These are phyloP conservation scores for Epirrhoe tristata DNA, from an alignment of 2,888 invertebrate species.

Conservation along the genomic window DNA sequence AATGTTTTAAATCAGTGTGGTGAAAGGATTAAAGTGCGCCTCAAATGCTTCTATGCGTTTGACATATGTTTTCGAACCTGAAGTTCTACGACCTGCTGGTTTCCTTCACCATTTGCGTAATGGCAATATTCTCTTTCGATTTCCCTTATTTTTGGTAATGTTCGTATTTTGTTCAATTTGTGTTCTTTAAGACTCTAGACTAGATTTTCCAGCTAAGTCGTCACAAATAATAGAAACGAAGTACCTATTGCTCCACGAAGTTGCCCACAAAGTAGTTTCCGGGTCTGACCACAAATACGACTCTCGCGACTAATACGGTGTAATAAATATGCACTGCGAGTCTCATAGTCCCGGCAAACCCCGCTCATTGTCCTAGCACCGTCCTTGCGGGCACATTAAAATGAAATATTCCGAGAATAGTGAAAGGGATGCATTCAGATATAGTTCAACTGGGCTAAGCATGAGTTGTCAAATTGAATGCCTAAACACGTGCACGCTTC, in stretches of 20 bases:
- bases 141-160: too few species aligned
- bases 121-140: too few species aligned
- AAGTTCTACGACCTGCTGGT: too few species aligned
- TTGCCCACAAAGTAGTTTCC: neutral
- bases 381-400: constrained; percentile 54
- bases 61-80: too few species aligned
- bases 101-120: too few species aligned
- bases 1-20: too few species aligned
- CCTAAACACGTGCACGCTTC: too few species aligned
- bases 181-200: neutral
- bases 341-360: constrained; percentile 20
- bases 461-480: too few species aligned
- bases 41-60: too few species aligned
- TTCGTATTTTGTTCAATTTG: too few species aligned
- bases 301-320: constrained; percentile 6
- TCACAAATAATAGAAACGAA: neutral
- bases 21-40: too few species aligned
- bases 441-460: neutral
- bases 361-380: constrained; percentile 28
- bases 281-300: neutral
- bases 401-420: constrained; percentile 66
- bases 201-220: neutral
- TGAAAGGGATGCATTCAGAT: constrained; percentile 30
- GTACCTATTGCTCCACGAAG: neutral
- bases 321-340: constrained; percentile 22